Base-by-base conservation (phyloP, 2,797 vertebrate species). In the Triplophysa yarkandensis region DNA sequence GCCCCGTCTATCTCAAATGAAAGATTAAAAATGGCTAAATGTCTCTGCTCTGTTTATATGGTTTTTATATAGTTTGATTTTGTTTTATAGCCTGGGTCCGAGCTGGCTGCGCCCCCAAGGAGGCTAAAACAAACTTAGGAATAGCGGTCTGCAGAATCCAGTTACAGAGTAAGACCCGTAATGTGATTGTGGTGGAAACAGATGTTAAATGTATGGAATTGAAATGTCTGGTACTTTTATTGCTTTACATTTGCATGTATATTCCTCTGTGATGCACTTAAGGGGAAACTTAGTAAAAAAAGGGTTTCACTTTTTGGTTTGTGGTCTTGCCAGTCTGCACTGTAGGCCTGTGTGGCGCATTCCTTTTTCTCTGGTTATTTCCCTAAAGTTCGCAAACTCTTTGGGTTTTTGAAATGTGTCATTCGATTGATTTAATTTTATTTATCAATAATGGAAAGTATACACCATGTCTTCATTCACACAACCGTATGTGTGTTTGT, bases 61-160 rank as follows among this genome's bases (percentile, higher is more conserved):
- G 64, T 14, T 68, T 77, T 65, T 69, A 81, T 55, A 57, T 19
- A 66, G 55, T 73, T 67, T 80, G 61, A 69, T 79, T 76, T 73
- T 36, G 63, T 71, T 79, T 79, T 74, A 80, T 79, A 74, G 67
- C 27, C 25, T 2, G 19, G 74, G 46, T 43, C 16, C n/a, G n/a
- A 57, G 68, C 44, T 67, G 30, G 23, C 62, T 32, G 36, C 54
- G n/a, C 71, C 62, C 74, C 77, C n/a, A 34, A 65, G 58, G 67
- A 74, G 67, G 55, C 64, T 80, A 62, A 77, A 77, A 74, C 66
- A 68, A 74, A 65, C 62, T 41, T 11, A 21, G 21, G 66, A 27
- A 17, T 43, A 32, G 68, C 74, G 14, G 61, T 52, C 7, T 54
- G 63, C 30, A 57, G 65, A 74, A 30, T 71, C 57, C 9, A 4